Percentiles rank a stretch among this genome's conserved stretches.
phyloP scores from a whole-genome alignment of 37 sponge, comb jelly and placozoan genomes.

The Hormiphora californensis region DNA sequence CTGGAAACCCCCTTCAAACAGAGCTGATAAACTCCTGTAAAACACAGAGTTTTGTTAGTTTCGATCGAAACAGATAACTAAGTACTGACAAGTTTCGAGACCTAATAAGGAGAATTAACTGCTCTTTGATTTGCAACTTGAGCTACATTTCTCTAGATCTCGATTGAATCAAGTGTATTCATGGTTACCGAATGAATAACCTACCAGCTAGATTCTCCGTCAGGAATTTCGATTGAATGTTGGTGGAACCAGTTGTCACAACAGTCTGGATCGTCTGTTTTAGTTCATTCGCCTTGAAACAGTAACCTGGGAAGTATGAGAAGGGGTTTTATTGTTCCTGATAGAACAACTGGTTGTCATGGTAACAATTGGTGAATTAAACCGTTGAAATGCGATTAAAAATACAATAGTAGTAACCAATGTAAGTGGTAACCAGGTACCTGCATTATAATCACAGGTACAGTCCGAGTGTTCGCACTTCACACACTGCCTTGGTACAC shows the following conservation, averaged over 20 bases:
- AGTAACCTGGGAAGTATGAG: conserved; percentile 35
- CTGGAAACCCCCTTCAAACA: neutral
- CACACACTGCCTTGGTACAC: neutral
- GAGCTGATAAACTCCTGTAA: neutral
- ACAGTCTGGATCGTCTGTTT: neutral
- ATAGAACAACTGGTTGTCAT: neutral
- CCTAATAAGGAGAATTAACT: neutral
- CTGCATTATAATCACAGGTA: conserved; percentile 6
- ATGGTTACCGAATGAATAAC: too few relatives aligned
- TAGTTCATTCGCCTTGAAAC: neutral
- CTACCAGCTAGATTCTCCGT: neutral
- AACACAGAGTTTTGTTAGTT: neutral
- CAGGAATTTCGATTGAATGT: neutral
- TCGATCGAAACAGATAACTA: neutral
- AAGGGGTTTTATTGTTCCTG: neutral
- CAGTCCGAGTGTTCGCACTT: conserved; percentile 23
- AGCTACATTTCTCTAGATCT: too few relatives aligned
- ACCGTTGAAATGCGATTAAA: neutral
- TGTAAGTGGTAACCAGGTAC: too few relatives aligned
- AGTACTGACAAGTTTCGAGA: neutral
- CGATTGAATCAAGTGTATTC: too few relatives aligned
- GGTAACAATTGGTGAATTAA: too few relatives aligned
- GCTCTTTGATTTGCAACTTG: neutral
- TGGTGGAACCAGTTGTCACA: neutral
- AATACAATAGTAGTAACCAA: neutral